Base-by-base conservation (phyloP, 2,797 vertebrate genomes). In the Crocidura indochinensis region DNA sequence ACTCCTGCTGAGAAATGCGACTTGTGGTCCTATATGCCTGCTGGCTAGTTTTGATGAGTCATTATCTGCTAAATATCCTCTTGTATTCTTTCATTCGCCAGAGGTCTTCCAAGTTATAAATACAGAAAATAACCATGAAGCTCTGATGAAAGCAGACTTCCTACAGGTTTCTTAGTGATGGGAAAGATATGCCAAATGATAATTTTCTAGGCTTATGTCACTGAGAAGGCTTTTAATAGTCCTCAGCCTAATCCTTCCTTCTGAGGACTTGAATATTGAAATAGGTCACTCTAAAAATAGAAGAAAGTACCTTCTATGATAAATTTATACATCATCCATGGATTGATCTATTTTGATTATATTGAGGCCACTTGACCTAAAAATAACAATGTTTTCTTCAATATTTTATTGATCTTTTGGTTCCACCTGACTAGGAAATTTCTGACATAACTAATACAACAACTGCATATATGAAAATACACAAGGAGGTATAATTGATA, bases 51-150 rank as follows among this genome's bases (percentile, higher is more conserved):
- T 90, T 93, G 85, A 62, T 84, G 94, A 95, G 77, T 92, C 64
- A 72, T 97, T 96, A 96, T 83, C 88, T 92, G 27, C 91, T 92
- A 84, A 91, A 94, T 82, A 38, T 95, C 90, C 88, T 94, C n/a
- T 62, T 29, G 22, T 26, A 38, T 38, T 84, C 87, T 91, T 94
- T 78, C n/a, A 49, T 84, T 68, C 74, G 49, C 56, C 68, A 94
- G 89, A 88, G 0, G 0, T 53, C n/a, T 95, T 93, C 84, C 87
- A 65, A 67, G 19, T 74, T 85, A 20, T 20, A 95, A 88, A 65
- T 12, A 85, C n/a, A 53, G 27, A 44, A 92, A 93, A 92, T 24
- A 49, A 71, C 64, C 56, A 26, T 26, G 62, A 64, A 53, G 38
- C 53, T 38, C 82, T 78, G 9, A 27, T 46, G 29, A n/a, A 29